Percentiles rank a stretch among this genome's conserved stretches.
Evolutionary conservation across 2,797 vertebrate genomes (phyloP).

Genomic region (Craterocephalus amniculus): DNA sequence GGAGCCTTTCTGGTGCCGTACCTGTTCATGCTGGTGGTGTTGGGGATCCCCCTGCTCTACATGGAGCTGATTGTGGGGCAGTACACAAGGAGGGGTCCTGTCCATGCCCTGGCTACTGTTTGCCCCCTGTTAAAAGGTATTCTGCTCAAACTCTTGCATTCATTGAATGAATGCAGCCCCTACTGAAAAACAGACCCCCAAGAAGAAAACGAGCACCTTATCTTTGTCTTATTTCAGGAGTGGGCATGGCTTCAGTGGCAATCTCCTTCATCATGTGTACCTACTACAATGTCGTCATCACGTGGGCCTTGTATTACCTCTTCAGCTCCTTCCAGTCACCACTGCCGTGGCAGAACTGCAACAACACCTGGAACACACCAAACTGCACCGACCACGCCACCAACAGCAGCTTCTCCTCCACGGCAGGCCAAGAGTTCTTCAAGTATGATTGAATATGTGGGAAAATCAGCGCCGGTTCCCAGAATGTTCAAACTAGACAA

Average conservation of each 20-base stretch:
- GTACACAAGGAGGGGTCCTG: constrained; percentile 79
- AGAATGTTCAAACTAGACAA: background rate
- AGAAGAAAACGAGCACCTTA: background rate
- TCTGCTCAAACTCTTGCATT: background rate
- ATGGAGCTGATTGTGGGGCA: constrained; percentile 85
- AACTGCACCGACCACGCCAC: constrained; percentile 74
- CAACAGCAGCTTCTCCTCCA: constrained; percentile 74
- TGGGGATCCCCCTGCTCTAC: constrained; percentile 84
- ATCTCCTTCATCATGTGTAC: constrained; percentile 85
- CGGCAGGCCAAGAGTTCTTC: constrained; percentile 85
- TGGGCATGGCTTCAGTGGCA: constrained; percentile 83
- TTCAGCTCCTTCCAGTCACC: constrained; percentile 83
- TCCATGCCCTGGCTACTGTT: constrained; percentile 75
- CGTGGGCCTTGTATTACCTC: constrained; percentile 85
- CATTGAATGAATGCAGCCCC: background rate
- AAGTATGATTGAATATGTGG: constrained; percentile 61
- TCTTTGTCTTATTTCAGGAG: constrained; percentile 67
- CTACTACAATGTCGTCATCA: constrained; percentile 85
- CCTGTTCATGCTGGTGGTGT: constrained; percentile 81
- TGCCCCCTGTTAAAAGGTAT: constrained; percentile 85
- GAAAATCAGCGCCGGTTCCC: background rate
- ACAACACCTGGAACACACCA: constrained; percentile 83
- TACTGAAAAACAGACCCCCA: background rate
- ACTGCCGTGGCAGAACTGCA: constrained; percentile 83
- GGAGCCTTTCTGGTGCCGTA: constrained; percentile 85